Evolutionary conservation across 1,140 invertebrate species (phyloP).

Genomic region (Drosophila jambulina): DNA sequence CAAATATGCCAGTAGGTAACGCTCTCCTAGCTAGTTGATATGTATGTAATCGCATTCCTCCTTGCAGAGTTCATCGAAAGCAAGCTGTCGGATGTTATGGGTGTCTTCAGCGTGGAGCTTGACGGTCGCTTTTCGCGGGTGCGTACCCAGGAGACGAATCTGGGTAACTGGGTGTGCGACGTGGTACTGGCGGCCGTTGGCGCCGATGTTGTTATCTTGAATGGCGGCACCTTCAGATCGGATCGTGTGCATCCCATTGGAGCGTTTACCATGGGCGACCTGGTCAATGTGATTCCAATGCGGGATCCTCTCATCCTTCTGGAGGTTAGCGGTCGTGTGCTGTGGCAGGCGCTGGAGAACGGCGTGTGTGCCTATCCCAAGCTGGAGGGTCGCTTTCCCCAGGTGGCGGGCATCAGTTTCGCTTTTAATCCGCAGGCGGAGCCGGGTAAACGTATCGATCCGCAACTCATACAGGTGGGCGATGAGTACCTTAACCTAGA

Average conservation of each 20-base stretch:
- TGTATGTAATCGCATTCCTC: background rate
- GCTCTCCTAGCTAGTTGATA: too few species aligned
- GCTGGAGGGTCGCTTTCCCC: constrained; percentile 93
- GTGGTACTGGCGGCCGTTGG: constrained; percentile 93
- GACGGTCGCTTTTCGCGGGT: constrained; percentile 93
- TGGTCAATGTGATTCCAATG: constrained; percentile 93
- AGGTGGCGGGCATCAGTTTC: constrained; percentile 91
- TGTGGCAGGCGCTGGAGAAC: constrained; percentile 93
- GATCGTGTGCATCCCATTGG: constrained; percentile 90
- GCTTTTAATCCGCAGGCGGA: constrained; percentile 92
- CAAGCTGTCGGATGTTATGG: constrained; percentile 93
- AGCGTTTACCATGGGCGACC: constrained; percentile 92
- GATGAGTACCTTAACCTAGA: constrained; percentile 92
- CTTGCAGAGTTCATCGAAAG: constrained; percentile 90
- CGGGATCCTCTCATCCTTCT: constrained; percentile 93
- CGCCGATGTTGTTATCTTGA: constrained; percentile 93
- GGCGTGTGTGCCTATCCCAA: constrained; percentile 90
- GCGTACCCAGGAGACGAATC: constrained; percentile 93
- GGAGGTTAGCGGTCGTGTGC: constrained; percentile 87
- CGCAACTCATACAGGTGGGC: constrained; percentile 91
- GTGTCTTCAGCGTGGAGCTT: constrained; percentile 92
- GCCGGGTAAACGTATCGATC: constrained; percentile 89
- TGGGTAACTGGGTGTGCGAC: constrained; percentile 96
- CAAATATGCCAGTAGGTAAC: constrained; percentile 88
- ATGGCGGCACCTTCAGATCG: constrained; percentile 91